Evolutionary conservation across 2,797 vertebrate genomes (phyloP), one percentile per base, ranked within the genome.

Genomic region (Champsocephalus gunnari): DNA sequence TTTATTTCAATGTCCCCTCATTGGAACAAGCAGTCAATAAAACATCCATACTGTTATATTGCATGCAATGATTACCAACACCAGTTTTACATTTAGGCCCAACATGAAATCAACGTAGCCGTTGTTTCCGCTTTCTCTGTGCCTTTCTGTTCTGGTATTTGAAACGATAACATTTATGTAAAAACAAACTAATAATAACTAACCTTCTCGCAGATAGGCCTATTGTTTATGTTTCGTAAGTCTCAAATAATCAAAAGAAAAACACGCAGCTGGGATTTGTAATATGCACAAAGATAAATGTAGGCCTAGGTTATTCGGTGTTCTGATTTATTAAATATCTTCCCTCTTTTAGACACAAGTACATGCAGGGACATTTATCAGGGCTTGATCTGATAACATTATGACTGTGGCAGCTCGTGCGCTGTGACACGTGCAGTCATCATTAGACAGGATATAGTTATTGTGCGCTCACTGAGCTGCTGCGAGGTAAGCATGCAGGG

Each of bases 401-500:
- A 10, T 14, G 14, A 14, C 8, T 12, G 63, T 53, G 63, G 13
- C 19, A 43, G 67, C n/a, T 17, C 24, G 12, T n/a, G 17, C 34
- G 28, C 28, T 53, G 49, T 44, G 49, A 34, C 58, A 59, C 32
- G 21, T 76, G 61, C 54, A 17, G 12, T 54, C 49, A 11, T 47
- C 53, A 63, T 17, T 24, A 10, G 48, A 32, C 51, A 38, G 16
- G n/a, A 3, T 44, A 45, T 11, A n/a, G 21, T 43, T 7, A 4
- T 48, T 41, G 6, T 38, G 34, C 34, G 34, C 34, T 38, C 34
- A 38, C 34, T 38, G 70, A 50, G 56, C 49, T 45, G 61, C 56
- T 55, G 45, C 53, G 60, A 62, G 28, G 19, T 38, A 66, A 43
- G 32, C 80, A 13, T 19, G 47, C 17, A 9, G 10, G 44, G 79